Evolutionary conservation across 2,797 vertebrate genomes (phyloP), one percentile per base, ranked within the genome.

Genomic region (Aselliscus stoliczkanus): DNA sequence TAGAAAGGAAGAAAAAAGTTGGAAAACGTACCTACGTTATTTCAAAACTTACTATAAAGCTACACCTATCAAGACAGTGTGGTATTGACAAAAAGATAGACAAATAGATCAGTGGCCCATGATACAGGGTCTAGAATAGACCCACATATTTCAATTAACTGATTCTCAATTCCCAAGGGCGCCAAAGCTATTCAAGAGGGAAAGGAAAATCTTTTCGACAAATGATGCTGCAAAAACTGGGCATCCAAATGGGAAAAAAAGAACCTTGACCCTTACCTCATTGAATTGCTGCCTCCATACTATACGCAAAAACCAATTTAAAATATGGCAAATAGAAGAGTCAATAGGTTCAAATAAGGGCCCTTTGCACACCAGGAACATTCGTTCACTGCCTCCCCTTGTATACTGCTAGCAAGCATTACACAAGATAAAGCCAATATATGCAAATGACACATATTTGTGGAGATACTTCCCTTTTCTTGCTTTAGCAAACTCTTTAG

Each of bases 381-480:
- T 34, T 90, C 67, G 93, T 34, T 90, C 67, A 84, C 15, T 79
- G 7, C 44, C 25, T 88, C 64, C 77, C 21, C 62, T 70, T 56
- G 72, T 21, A 67, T 18, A 73, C 27, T 76, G 42, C 14, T 37
- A 92, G 44, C 50, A 87, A 39, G 10, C 80, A 70, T 69, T 81
- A 88, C 12, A 92, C n/a, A 88, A 94, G 18, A 39, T n/a, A 87
- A 77, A 69, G 44, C 18, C 3, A 7, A 18, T 56, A 70, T 3
- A 88, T 39, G 50, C 86, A 85, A 88, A 23, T 72, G n/a, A 84
- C 13, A 90, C 15, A 12, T 65, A 92, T 31, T 39, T 93, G 64
- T 56, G 80, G 62, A 92, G 69, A 81, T 62, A 37, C 34, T 90
- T 84, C 58, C 4, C 27, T 92, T 89, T 94, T 92, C 42, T 95